These are phyloP conservation scores for Palythoa grandiflora DNA, from an alignment of 92 coral and sea anemone genomes.

Conservation along the genomic window DNA sequence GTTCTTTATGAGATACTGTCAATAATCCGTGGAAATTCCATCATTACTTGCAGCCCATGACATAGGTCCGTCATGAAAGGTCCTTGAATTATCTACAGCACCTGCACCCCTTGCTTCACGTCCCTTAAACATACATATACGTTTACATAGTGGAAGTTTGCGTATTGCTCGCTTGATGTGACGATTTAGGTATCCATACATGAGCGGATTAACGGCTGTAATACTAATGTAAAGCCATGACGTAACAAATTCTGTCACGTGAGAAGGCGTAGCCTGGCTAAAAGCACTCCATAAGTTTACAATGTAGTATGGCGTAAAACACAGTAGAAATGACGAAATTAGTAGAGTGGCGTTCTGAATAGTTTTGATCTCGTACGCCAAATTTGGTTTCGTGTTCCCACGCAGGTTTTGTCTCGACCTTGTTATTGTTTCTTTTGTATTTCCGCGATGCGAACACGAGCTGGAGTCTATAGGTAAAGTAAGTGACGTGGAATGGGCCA, in stretches of 20 bases:
- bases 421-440: constrained; percentile 39
- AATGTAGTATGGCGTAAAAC: constrained; percentile 78
- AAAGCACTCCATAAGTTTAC: constrained; percentile 71
- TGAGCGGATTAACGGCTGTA: constrained; percentile 86
- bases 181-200: constrained; percentile 91
- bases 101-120: constrained; percentile 29
- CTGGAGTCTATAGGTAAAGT: constrained; percentile 41
- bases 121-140: constrained; percentile 48
- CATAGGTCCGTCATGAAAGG: constrained; percentile 20
- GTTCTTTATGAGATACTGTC: background rate
- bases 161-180: constrained; percentile 78
- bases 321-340: constrained; percentile 68
- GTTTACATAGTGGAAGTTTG: constrained; percentile 63
- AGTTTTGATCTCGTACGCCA: constrained; percentile 82
- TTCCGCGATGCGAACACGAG: constrained; percentile 46
- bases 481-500: constrained; percentile 28
- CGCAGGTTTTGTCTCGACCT: constrained; percentile 36
- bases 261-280: constrained; percentile 64
- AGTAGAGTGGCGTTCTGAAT: constrained; percentile 79
- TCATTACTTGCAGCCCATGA: constrained; percentile 38
- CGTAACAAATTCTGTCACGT: constrained; percentile 76
- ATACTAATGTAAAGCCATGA: constrained; percentile 76
- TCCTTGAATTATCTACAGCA: constrained; percentile 27
- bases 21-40: constrained; percentile 9
- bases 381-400: constrained; percentile 60